A percentile compares a stretch with the other conserved stretches of the same genome.
phyloP scores from a whole-genome alignment of 2,797 vertebrate species.

The Rhinella marina region DNA sequence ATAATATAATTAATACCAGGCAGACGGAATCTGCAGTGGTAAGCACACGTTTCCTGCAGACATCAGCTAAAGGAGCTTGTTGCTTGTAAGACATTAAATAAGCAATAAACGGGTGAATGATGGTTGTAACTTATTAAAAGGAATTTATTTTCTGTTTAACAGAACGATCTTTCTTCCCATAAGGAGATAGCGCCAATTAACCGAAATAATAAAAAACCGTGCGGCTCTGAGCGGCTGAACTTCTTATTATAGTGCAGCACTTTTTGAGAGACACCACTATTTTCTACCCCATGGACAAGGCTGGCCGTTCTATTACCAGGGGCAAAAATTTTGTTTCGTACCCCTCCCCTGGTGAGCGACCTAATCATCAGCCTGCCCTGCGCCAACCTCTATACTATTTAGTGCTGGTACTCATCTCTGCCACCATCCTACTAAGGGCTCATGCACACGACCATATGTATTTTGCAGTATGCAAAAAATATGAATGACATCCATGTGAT shows the following conservation, averaged over 20 bases:
- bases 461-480: too few species aligned
- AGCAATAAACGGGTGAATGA: slow-evolving; percentile 8
- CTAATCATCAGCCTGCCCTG: too few species aligned
- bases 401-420: too few species aligned
- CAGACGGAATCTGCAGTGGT: not conserved
- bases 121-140: slow-evolving; percentile 16
- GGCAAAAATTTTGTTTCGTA: too few species aligned
- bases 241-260: too few species aligned
- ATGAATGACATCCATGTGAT: too few species aligned
- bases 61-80: slow-evolving; percentile 25
- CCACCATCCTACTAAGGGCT: too few species aligned
- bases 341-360: too few species aligned
- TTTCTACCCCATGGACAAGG: not conserved
- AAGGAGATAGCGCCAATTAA: not conserved
- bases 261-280: not conserved
- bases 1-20: not conserved
- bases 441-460: too few species aligned
- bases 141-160: slow-evolving; percentile 20
- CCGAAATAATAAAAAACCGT: not conserved
- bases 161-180: not conserved
- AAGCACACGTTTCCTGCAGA: slow-evolving; percentile 4
- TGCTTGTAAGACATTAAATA: slow-evolving; percentile 26
- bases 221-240: not conserved
- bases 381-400: too few species aligned
- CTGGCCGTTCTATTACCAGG: not conserved